Percentiles rank a stretch among this genome's conserved stretches.
Evolutionary conservation across 2,888 invertebrate genomes (phyloP).

Genomic region (Linyphia triangularis): DNA sequence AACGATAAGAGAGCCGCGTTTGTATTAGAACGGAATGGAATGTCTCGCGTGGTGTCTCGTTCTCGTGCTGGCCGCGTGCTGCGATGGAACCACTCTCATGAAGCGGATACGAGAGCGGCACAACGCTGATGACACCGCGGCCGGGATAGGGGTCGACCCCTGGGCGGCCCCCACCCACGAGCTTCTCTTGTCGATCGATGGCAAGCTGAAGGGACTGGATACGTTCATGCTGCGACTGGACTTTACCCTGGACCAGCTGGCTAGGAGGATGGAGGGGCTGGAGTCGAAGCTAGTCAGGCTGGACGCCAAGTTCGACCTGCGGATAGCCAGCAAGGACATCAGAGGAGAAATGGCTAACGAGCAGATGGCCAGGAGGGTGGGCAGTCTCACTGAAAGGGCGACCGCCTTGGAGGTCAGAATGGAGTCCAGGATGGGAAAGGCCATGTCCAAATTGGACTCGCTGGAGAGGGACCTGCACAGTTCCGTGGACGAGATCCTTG

Average conservation of each 20-base stretch:
- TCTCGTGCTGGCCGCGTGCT: not conserved
- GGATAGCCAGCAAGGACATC: constrained; percentile 73
- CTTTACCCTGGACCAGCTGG: constrained; percentile 79
- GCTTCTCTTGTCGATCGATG: constrained; percentile 75
- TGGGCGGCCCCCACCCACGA: constrained; percentile 61
- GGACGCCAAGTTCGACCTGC: constrained; percentile 78
- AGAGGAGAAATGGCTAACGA: constrained; percentile 75
- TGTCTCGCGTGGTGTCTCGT: not conserved
- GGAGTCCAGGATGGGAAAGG: constrained; percentile 63
- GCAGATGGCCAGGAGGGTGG: constrained; percentile 69
- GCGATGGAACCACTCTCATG: constrained; percentile 38
- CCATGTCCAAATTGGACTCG: constrained; percentile 70
- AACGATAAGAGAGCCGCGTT: constrained; percentile 19
- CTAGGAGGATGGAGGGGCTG: constrained; percentile 81
- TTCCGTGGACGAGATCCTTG: constrained; percentile 71
- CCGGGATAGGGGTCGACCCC: not conserved
- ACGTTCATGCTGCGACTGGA: constrained; percentile 78
- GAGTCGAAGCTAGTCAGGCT: constrained; percentile 80
- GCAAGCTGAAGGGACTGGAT: constrained; percentile 74
- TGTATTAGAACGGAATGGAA: not conserved
- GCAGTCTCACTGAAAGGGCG: constrained; percentile 70
- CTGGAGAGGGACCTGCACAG: constrained; percentile 73
- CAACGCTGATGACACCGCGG: constrained; percentile 30
- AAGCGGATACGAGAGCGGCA: constrained; percentile 58
- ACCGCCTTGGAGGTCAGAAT: constrained; percentile 72